Percentiles rank a stretch among this genome's conserved stretches.
Conservation (phyloP, 2,888 invertebrate species). For the Epinotia brunnichana region DNA sequence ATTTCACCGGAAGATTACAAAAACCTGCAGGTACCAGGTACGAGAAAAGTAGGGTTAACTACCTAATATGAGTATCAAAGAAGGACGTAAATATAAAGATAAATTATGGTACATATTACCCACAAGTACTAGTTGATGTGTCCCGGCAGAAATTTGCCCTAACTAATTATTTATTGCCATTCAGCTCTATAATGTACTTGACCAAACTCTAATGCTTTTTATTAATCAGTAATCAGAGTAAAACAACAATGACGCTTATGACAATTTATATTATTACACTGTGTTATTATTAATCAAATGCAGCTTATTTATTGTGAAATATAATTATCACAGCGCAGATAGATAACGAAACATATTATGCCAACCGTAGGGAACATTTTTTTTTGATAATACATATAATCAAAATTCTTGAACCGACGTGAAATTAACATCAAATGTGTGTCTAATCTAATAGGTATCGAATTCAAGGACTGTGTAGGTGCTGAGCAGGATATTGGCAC, state of each 20-base stretch:
- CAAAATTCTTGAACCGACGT: not conserved
- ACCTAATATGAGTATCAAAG: not conserved
- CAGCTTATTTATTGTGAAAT: not conserved
- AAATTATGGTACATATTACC: too few species aligned
- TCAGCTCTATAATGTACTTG: not conserved
- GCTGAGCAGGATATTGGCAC: conserved; percentile 38
- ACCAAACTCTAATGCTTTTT: not conserved
- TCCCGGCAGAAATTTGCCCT: not conserved
- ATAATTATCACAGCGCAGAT: too few species aligned
- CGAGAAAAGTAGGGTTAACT: not conserved
- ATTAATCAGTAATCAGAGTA: not conserved
- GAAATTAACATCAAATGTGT: not conserved
- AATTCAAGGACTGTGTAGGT: conserved; percentile 27
- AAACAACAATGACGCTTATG: too few species aligned
- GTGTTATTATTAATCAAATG: too few species aligned
- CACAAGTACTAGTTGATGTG: too few species aligned
- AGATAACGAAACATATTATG: too few species aligned
- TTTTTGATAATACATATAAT: not conserved
- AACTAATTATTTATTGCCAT: not conserved
- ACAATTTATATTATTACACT: not conserved
- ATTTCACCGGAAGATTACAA: not conserved
- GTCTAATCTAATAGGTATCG: not conserved
- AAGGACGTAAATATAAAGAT: too few species aligned
- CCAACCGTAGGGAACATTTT: too few species aligned
- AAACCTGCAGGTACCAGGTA: not conserved